Percentiles rank a stretch among this genome's conserved stretches.
phyloP scores from a whole-genome alignment of 2,113 vertebrate genomes.

The Callospermophilus lateralis region DNA sequence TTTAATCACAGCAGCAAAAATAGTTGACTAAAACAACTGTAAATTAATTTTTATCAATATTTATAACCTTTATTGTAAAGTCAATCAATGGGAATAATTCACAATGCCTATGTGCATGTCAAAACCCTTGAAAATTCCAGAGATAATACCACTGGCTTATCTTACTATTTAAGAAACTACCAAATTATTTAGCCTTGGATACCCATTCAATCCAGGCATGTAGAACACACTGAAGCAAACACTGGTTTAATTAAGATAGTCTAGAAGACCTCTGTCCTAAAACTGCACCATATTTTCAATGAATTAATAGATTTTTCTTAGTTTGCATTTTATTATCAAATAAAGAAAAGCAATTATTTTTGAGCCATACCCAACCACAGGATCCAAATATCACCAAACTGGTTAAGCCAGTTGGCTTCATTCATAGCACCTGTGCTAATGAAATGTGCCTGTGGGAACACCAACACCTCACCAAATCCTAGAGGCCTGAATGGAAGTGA shows the following conservation, averaged over 20 bases:
- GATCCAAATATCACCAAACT: not conserved
- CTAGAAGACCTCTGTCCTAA: not conserved
- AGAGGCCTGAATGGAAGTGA: not conserved
- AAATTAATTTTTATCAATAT: conserved; percentile 1
- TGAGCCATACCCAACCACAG: not conserved
- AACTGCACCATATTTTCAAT: not conserved
- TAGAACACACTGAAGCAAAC: not conserved
- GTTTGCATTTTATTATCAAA: conserved; percentile 49
- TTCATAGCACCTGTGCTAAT: not conserved
- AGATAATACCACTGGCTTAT: not conserved
- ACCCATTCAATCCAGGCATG: not conserved
- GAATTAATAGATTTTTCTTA: not conserved
- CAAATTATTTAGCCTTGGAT: not conserved
- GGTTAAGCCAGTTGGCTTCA: not conserved
- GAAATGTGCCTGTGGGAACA: not conserved
- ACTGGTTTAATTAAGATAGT: not conserved
- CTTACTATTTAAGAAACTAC: not conserved
- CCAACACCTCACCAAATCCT: not conserved
- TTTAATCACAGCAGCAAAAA: no score
- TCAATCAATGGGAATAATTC: not conserved
- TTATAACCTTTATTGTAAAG: conserved; percentile 9
- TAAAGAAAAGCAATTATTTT: conserved; percentile 54
- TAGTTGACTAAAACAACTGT: not conserved
- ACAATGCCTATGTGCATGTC: not conserved
- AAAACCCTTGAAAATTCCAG: conserved; percentile 16